Evolutionary conservation across 2,113 vertebrate genomes (phyloP), one percentile per base, ranked within the genome.

Genomic region (Solea senegalensis): DNA sequence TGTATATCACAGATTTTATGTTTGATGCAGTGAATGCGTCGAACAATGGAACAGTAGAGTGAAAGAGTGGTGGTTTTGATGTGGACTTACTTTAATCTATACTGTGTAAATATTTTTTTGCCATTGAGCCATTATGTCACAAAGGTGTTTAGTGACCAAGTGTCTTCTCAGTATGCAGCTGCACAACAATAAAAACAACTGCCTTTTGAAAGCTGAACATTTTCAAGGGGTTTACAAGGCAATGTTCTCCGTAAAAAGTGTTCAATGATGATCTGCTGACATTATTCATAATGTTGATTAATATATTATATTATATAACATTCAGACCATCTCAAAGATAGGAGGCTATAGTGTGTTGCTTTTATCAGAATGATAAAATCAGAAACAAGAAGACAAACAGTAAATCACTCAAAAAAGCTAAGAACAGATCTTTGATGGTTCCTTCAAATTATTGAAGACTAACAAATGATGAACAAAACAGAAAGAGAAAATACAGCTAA

Each of bases 41-140:
- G 3, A 27, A 13, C 15, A 49, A 15, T 15, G 9, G 4, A 56
- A 39, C 2, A n/a, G 12, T 7, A 6, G 26, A 49, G 11, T 40
- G 5, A 48, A 21, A 21, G 26, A 69, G 26, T 0, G 2, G 16
- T 9, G 13, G 5, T 41, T 26, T 14, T 55, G 41, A 15, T 51
- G 3, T 44, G 28, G 16, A 44, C 45, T 57, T 65, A 3, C 34
- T 64, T 57, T 50, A 7, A 56, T n/a, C 4, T 9, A 51, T 1
- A 13, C 13, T 14, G 7, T 55, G 8, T 56, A 28, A 56, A 56
- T 28, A 2, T 44, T 48, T 7, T 16, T n/a, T 39, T n/a, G 44
- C 3, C 65, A 41, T 53, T 60, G 16, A 48, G 54, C 61, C 55
- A 58, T 13, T 1, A 16, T 75, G 50, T 43, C 66, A 59, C 26